phyloP scores from a whole-genome alignment of 2,113 vertebrate species.

The Meles meles region DNA sequence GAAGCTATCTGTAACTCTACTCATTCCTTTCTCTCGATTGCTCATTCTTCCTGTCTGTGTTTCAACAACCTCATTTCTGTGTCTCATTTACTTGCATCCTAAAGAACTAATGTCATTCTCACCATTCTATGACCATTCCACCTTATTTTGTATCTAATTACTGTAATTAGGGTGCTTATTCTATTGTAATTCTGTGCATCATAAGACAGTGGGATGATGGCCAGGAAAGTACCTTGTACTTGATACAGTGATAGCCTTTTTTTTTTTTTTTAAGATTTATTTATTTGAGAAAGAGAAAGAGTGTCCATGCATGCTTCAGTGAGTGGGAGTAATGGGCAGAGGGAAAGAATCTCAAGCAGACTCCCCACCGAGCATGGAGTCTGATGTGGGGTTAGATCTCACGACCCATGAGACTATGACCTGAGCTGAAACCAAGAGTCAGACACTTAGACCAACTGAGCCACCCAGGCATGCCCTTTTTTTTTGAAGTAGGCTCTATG shows the following conservation, averaged over 20 bases:
- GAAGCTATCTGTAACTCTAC: neutral
- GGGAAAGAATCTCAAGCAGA: neutral
- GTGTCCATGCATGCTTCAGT: neutral
- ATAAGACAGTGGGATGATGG: neutral
- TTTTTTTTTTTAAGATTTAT: neutral
- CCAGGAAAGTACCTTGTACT: neutral
- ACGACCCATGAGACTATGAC: neutral
- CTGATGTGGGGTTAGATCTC: neutral
- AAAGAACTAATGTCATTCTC: neutral
- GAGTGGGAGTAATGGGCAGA: neutral
- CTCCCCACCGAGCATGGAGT: neutral
- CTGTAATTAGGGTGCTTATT: neutral
- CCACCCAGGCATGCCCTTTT: neutral
- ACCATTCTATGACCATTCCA: neutral
- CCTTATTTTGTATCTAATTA: neutral
- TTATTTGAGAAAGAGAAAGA: neutral
- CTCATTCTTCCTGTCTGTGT: neutral
- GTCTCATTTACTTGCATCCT: neutral
- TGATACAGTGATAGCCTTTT: neutral
- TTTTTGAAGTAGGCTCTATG: no score
- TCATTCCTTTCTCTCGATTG: neutral
- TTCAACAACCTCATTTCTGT: neutral
- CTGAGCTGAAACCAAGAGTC: neutral
- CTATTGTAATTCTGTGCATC: neutral
- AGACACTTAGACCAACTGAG: neutral